These are phyloP conservation scores for Holothuria scabra DNA, from an alignment of 53 echinoderm and acorn worm species.

Conservation along the genomic window DNA sequence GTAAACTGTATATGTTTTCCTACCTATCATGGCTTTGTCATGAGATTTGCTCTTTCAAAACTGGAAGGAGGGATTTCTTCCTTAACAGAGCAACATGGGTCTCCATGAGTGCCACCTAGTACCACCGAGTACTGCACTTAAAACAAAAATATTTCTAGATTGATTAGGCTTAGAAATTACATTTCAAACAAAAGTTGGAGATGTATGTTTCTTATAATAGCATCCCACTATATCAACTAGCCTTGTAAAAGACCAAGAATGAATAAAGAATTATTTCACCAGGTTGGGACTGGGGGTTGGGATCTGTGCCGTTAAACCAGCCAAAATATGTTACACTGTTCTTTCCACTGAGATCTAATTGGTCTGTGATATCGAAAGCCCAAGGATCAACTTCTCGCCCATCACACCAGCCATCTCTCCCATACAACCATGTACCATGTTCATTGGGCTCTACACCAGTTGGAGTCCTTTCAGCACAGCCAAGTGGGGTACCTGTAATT, in stretches of 20 bases:
- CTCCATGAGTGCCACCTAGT: too few relatives aligned
- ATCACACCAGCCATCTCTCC: conserved; percentile 93
- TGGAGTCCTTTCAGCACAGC: conserved; percentile 73
- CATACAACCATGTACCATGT: conserved; percentile 93
- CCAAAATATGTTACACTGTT: conserved; percentile 86
- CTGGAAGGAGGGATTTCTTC: too few relatives aligned
- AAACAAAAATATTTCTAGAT: too few relatives aligned
- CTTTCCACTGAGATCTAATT: conserved; percentile 29
- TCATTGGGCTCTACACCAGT: conserved; percentile 92
- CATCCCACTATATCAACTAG: not conserved
- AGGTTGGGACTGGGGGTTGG: conserved; percentile 69
- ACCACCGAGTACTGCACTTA: too few relatives aligned
- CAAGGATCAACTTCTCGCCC: conserved; percentile 92
- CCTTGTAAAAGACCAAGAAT: conserved; percentile 71
- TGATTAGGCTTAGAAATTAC: too few relatives aligned
- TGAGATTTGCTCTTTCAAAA: too few relatives aligned
- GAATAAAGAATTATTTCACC: conserved; percentile 86
- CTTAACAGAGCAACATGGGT: too few relatives aligned
- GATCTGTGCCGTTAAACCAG: conserved; percentile 88
- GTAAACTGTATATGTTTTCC: too few relatives aligned
- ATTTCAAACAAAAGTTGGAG: too few relatives aligned
- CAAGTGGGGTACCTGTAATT: conserved; percentile 71
- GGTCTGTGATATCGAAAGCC: conserved; percentile 73
- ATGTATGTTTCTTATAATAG: too few relatives aligned
- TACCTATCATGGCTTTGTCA: too few relatives aligned